Evolutionary conservation across 2,888 invertebrate genomes (phyloP), one percentile per base, ranked within the genome.

Genomic region (Vanessa cardui): DNA sequence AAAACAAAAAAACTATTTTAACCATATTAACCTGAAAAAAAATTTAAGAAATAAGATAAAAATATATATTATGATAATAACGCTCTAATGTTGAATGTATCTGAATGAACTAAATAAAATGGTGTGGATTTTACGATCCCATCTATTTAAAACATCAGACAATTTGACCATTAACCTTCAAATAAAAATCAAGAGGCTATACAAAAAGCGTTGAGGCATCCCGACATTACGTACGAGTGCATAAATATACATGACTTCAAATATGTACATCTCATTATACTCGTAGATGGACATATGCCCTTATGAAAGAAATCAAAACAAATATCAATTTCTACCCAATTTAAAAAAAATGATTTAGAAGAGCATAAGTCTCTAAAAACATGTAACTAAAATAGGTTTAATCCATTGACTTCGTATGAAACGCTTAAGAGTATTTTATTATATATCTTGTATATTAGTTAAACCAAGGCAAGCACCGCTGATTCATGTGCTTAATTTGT

Each of bases 141-240:
- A 82, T 84, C 78, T 82, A 83, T 84, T 81, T 86, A 81, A 90
- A 87, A 82, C 76, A 69, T 70, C 64, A 67, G 61, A 66, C 70
- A 58, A 62, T 64, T 63, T 68, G 68, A 56, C 71, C 18, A 68
- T 68, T 76, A 82, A 80, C 85, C 85, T 85, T 83, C 83, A 76
- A 72, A 70, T 74, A 76, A 77, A 79, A 74, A 77, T 54, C n/a
- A 65, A 44, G 58, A 45, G 18, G 44, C 16, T 54, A 50, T 44
- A 50, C 52, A 59, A 65, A 50, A 59, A 20, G 21, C 44, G 33
- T n/a, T 54, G 54, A 31, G 31, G 54, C 33, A n/a, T 31, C 31
- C 31, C 54, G n/a, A 33, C n/a, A 16, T 33, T 21, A 20, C 26
- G 16, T 54, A 54, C 39, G 39, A 39, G 16, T 54, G 6, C n/a